phyloP scores from a whole-genome alignment of 2,797 vertebrate genomes.

The Gallinago solitaria region DNA sequence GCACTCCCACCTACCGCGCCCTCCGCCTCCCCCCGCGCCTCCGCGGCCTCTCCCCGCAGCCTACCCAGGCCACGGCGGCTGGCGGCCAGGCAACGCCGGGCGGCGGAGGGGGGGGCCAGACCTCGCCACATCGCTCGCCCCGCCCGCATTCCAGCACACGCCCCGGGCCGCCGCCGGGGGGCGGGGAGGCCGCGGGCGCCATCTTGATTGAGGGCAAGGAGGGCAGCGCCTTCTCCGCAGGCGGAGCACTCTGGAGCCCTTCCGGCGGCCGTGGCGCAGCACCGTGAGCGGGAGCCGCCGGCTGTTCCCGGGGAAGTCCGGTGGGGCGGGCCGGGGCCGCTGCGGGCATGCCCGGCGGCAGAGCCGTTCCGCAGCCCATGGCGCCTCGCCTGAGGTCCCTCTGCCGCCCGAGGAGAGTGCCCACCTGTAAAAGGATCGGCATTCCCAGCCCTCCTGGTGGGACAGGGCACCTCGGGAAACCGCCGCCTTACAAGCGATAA shows the following conservation, averaged over 20 bases:
- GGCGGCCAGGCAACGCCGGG: background rate
- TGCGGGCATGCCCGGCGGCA: rapidly evolving
- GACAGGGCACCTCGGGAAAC: background rate
- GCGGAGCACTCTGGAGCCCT: rapidly evolving
- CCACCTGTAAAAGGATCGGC: no score
- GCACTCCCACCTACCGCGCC: background rate
- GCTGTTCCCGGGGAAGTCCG: rapidly evolving
- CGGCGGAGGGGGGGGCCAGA: background rate
- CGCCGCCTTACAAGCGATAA: background rate
- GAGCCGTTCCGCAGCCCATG: rapidly evolving
- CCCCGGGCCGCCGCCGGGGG: background rate
- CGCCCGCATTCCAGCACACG: slow-evolving; percentile 21
- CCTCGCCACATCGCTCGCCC: slow-evolving; percentile 35
- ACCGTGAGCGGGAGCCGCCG: rapidly evolving
- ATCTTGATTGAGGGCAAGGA: background rate
- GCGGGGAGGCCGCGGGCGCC: background rate
- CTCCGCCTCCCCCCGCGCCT: background rate
- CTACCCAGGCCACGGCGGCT: background rate
- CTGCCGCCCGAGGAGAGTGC: rapidly evolving
- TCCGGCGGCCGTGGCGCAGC: background rate
- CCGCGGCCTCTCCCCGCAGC: background rate
- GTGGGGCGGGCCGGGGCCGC: background rate
- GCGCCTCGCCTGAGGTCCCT: rapidly evolving
- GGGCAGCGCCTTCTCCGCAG: rapidly evolving
- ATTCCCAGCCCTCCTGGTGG: rapidly evolving